Percentiles rank a stretch among this genome's conserved stretches.
phyloP scores from a whole-genome alignment of 53 echinoderm and acorn worm genomes.

The Antedon mediterranea region DNA sequence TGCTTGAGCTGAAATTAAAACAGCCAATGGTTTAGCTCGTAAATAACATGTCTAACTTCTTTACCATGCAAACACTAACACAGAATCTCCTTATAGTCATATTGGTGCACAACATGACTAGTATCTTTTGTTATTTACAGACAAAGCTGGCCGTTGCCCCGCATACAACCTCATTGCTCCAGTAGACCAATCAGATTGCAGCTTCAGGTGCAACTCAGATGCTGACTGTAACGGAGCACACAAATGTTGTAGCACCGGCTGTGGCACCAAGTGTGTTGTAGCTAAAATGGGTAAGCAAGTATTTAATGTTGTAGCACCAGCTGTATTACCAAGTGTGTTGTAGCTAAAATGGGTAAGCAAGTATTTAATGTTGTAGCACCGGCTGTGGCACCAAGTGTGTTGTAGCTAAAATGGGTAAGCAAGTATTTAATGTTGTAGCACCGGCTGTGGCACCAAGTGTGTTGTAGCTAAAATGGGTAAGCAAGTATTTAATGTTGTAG shows the following conservation, averaged over 20 bases:
- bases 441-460: slow-evolving; percentile 2
- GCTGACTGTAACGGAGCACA: slow-evolving; percentile 1
- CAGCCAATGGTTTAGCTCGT: too few relatives aligned
- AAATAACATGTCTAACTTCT: too few relatives aligned
- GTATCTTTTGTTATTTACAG: neutral
- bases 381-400: slow-evolving; percentile 5
- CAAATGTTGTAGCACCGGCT: slow-evolving; percentile 2
- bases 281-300: neutral
- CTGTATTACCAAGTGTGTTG: slow-evolving; percentile 4
- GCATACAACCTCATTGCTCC: neutral
- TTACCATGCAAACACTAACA: too few relatives aligned
- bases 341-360: neutral
- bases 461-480: neutral
- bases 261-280: slow-evolving; percentile 4
- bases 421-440: slow-evolving; percentile 2
- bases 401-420: neutral
- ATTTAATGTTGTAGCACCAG: slow-evolving; percentile 3
- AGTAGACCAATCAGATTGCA: neutral
- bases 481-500: slow-evolving; percentile 1
- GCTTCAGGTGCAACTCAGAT: neutral
- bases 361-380: neutral
- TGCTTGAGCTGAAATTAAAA: too few relatives aligned
- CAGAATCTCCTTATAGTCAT: too few relatives aligned
- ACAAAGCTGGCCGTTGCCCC: slow-evolving; percentile 1
- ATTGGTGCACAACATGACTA: too few relatives aligned